Percentiles rank a stretch among this genome's conserved stretches.
These are phyloP conservation scores for Sterrhoptilus dennistouni DNA, from an alignment of 2,113 vertebrate species.

Conservation along the genomic window DNA sequence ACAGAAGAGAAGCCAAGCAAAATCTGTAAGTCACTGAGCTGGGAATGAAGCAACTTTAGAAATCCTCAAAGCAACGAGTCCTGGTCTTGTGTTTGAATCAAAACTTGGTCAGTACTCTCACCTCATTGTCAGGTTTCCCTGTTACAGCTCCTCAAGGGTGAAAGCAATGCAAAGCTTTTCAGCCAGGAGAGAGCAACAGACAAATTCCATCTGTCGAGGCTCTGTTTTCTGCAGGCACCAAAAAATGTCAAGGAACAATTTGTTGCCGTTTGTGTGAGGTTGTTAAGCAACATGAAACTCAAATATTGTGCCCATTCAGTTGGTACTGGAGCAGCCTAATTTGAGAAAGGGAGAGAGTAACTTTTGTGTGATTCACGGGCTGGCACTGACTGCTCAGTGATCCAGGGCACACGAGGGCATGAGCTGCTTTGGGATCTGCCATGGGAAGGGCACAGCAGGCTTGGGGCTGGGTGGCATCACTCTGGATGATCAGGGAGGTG, in stretches of 20 bases:
- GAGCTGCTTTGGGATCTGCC: background rate
- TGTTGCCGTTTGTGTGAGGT: constrained; percentile 33
- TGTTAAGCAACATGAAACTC: constrained; percentile 60
- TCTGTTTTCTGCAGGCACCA: constrained; percentile 22
- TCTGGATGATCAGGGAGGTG: background rate
- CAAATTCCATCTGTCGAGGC: constrained; percentile 53
- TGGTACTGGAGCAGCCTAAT: constrained; percentile 3
- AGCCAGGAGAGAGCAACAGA: constrained; percentile 41
- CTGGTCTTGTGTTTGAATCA: background rate
- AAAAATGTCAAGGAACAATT: constrained; percentile 59
- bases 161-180: background rate
- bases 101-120: background rate
- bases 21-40: background rate
- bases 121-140: background rate
- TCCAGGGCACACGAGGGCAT: background rate
- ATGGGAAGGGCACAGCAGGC: background rate
- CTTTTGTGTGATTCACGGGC: background rate
- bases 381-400: background rate
- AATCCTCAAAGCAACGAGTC: background rate
- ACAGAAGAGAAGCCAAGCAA: background rate
- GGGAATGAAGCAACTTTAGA: background rate
- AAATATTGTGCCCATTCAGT: constrained; percentile 54
- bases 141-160: background rate
- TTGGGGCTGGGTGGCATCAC: background rate
- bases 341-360: background rate